Evolutionary conservation across 2,888 invertebrate species (phyloP).

Genomic region (Galerucella nymphaeae): DNA sequence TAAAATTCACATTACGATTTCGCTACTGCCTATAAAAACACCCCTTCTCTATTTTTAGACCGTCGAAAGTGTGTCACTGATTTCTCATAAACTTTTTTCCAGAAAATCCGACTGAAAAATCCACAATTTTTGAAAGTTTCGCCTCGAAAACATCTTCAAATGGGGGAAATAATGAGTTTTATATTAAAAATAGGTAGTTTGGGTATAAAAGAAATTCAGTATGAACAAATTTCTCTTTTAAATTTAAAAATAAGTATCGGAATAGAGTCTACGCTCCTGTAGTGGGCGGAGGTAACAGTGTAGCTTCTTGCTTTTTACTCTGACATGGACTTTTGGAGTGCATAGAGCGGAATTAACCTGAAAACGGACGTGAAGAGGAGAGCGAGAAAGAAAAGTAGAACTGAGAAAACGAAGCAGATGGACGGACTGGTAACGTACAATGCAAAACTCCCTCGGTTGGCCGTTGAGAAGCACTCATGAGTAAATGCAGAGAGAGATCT

Average conservation of each 20-base stretch:
- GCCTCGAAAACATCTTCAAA: too few species aligned
- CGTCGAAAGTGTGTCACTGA: slow-evolving; percentile 27
- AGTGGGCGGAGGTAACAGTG: slow-evolving; percentile 22
- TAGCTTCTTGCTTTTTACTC: slow-evolving; percentile 56
- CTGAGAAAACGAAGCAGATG: slow-evolving; percentile 53
- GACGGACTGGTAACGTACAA: slow-evolving; percentile 55
- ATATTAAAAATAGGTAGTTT: too few species aligned
- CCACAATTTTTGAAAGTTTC: too few species aligned
- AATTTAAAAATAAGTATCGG: too few species aligned
- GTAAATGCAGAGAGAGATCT: slow-evolving; percentile 57
- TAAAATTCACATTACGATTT: slow-evolving; percentile 51
- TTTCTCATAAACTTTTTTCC: neutral
- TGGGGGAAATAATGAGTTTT: too few species aligned
- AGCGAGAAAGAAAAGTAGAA: slow-evolving; percentile 31
- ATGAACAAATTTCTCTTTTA: too few species aligned
- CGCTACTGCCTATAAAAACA: slow-evolving; percentile 45
- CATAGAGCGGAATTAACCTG: slow-evolving; percentile 54
- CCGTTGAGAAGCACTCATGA: slow-evolving; percentile 57
- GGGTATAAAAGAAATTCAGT: too few species aligned
- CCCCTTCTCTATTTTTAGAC: slow-evolving; percentile 15
- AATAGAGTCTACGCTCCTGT: slow-evolving; percentile 14
- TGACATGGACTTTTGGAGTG: slow-evolving; percentile 56
- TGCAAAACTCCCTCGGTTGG: slow-evolving; percentile 54
- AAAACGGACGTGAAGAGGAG: slow-evolving; percentile 41
- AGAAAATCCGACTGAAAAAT: too few species aligned